Conservation (phyloP, 1,140 invertebrate species). For the Macrotrachela quadricornifera region DNA sequence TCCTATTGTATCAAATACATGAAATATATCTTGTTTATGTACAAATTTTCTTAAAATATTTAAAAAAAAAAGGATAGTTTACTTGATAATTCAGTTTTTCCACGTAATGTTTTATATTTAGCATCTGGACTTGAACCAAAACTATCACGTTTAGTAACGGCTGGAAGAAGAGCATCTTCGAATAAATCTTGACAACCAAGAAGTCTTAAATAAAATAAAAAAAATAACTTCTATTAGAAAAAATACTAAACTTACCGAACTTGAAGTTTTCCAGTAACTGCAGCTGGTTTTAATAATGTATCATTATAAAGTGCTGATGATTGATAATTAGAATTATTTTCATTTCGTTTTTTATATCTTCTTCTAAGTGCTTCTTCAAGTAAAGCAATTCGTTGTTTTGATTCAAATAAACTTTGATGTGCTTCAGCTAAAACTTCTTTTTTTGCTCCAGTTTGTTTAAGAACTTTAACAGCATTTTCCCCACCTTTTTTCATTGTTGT, state of each 20-base stretch:
- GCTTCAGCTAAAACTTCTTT: slow-evolving; percentile 33
- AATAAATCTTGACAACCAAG: slow-evolving; percentile 91
- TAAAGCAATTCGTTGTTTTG: not conserved
- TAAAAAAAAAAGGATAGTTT: no score
- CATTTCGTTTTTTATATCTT: no score
- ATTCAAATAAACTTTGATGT: slow-evolving; percentile 21
- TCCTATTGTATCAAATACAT: no score
- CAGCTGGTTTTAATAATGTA: not conserved
- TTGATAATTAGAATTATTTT: no score
- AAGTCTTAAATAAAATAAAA: slow-evolving; percentile 35
- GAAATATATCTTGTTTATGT: no score
- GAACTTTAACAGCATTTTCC: slow-evolving; percentile 61
- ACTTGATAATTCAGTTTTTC: no score
- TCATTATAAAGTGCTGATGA: no score
- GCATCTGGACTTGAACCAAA: no score
- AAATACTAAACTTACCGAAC: not conserved
- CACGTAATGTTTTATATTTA: no score
- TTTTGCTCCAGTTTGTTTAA: slow-evolving; percentile 30
- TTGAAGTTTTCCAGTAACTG: not conserved
- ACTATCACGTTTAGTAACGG: no score
- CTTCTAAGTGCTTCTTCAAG: not conserved
- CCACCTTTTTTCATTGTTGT: slow-evolving; percentile 88
- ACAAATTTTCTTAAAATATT: no score
- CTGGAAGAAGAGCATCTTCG: slow-evolving; percentile 49
- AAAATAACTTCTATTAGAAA: not conserved